These are phyloP conservation scores for Dasysyrphus tricinctus DNA, from an alignment of 2,888 invertebrate species.

Conservation along the genomic window DNA sequence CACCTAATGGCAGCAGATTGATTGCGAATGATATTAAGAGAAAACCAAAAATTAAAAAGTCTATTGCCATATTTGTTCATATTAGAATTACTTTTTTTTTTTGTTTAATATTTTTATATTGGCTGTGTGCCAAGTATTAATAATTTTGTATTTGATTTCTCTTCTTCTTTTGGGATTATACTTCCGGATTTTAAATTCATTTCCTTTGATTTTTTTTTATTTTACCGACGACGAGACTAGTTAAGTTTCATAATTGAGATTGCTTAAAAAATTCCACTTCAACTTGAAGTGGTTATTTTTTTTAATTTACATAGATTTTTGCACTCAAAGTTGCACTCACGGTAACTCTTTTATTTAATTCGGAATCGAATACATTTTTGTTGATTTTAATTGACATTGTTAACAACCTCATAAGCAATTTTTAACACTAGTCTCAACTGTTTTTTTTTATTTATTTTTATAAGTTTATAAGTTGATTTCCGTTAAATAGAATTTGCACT, in stretches of 20 bases:
- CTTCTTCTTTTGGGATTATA: constrained; percentile 34
- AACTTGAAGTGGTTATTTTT: background rate
- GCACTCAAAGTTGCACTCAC: background rate
- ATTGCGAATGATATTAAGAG: constrained; percentile 83
- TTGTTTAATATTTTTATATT: constrained; percentile 21
- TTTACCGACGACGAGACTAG: constrained; percentile 14
- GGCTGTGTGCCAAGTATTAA: constrained; percentile 30
- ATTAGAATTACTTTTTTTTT: constrained; percentile 70
- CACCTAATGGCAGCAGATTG: constrained; percentile 83
- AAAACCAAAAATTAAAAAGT: constrained; percentile 83
- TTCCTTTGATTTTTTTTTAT: background rate
- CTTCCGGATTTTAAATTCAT: constrained; percentile 32
- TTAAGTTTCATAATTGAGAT: background rate
- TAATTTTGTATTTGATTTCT: constrained; percentile 12
- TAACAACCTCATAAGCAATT: background rate
- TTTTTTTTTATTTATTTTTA: no score
- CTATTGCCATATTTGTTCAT: constrained; percentile 82
- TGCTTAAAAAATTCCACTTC: background rate
- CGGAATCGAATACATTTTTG: background rate
- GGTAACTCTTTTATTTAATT: background rate
- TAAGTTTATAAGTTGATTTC: background rate
- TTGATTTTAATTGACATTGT: background rate
- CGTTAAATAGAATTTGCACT: constrained; percentile 9
- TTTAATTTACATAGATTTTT: background rate
- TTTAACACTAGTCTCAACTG: background rate